Evolutionary conservation across 2,797 vertebrate genomes (phyloP), one percentile per base, ranked within the genome.

Genomic region (Onychomys arenicola): DNA sequence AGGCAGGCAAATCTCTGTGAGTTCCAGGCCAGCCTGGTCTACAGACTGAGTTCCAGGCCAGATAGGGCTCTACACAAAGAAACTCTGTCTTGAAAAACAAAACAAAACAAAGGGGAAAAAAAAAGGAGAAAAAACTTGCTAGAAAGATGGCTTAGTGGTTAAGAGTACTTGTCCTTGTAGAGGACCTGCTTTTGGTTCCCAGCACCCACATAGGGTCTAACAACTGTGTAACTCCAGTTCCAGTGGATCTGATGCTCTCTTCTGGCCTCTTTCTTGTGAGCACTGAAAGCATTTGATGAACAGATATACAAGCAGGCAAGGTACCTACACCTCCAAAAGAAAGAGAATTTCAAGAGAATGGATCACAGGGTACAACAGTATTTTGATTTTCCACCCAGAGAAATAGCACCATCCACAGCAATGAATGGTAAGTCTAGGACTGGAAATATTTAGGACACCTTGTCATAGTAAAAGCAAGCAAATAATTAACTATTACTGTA

Each of bases 391-490:
- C n/a, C 57, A 83, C 25, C 52, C 19, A 85, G 63, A 52, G 52
- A 94, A 71, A n/a, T 37, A 57, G 32, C 29, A 55, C 10, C 77
- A 7, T 29, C 2, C 90, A 40, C 27, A 78, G 55, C 87, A 86
- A 88, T 37, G 29, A 19, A 61, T 61, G 2, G 12, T 92, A 89
- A 61, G 9, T 73, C 63, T 93, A 78, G 29, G 25, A 69, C 57
- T 94, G 49, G 86, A 89, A 80, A 49, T 84, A 43, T 75, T 93
- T 2, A 52, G 6, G 49, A 52, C 49, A 52, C 49, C 10, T 52
- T 12, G 75, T 84, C 40, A 32, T 76, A 85, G 6, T 14, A 52
- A 93, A 93, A 93, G 29, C 12, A 82, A 55, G 84, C 69, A 96
- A 83, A 81, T 25, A 49, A 67, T 91, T 40, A 65, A 1, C 43